phyloP scores from a whole-genome alignment of 2,113 vertebrate genomes.

The Garra rufa region DNA sequence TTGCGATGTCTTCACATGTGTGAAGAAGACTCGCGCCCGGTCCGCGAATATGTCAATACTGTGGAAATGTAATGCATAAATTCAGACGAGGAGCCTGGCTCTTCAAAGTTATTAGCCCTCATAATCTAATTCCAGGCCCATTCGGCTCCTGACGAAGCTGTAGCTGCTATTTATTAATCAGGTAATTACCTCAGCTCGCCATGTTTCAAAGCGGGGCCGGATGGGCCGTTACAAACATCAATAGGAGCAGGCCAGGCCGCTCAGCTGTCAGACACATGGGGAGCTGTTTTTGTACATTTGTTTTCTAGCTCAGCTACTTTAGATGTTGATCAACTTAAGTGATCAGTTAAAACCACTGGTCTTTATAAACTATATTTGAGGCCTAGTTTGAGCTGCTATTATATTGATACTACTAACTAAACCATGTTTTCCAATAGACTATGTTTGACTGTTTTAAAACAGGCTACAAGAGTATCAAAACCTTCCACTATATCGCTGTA shows the following conservation, averaged over 20 bases:
- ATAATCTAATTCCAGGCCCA: conserved; percentile 55
- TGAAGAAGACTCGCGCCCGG: conserved; percentile 38
- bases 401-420: background rate
- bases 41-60: conserved; percentile 50
- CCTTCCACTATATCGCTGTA: background rate
- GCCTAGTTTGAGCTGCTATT: background rate
- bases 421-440: background rate
- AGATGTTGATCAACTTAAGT: background rate
- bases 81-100: conserved; percentile 49
- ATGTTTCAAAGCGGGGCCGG: conserved; percentile 26
- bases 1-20: conserved; percentile 54
- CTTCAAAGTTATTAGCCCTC: conserved; percentile 54
- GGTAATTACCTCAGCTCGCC: conserved; percentile 47
- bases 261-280: background rate
- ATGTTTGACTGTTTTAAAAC: background rate
- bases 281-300: background rate
- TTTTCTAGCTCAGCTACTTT: background rate
- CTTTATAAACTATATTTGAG: background rate
- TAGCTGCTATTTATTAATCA: conserved; percentile 57
- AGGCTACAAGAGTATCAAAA: background rate
- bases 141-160: conserved; percentile 47
- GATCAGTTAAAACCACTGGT: background rate
- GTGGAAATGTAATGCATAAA: conserved; percentile 52
- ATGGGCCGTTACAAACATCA: conserved; percentile 33
- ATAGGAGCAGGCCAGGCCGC: background rate